These are phyloP conservation scores for Holacanthus passer DNA, from an alignment of 2,113 vertebrate species.

Conservation along the genomic window DNA sequence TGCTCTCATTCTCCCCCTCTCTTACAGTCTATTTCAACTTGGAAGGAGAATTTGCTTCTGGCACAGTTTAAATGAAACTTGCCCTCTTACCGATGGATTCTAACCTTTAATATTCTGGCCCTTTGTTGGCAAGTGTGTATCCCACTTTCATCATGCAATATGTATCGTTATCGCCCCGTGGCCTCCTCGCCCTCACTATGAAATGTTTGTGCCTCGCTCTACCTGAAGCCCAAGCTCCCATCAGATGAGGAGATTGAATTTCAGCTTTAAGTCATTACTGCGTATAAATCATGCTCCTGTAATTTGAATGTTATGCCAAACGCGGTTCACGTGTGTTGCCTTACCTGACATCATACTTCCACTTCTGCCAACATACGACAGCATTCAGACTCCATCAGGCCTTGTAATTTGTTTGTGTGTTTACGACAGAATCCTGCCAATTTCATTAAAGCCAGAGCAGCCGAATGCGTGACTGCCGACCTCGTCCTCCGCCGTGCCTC, in stretches of 20 bases:
- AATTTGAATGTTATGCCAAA: slow-evolving; percentile 50
- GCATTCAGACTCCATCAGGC: slow-evolving; percentile 19
- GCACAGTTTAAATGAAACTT: slow-evolving; percentile 84
- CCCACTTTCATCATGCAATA: slow-evolving; percentile 80
- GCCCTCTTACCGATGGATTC: slow-evolving; percentile 77
- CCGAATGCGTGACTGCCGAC: slow-evolving; percentile 48
- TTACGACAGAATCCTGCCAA: slow-evolving; percentile 38
- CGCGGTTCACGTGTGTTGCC: slow-evolving; percentile 29
- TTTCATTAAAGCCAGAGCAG: slow-evolving; percentile 58
- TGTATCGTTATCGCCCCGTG: slow-evolving; percentile 66
- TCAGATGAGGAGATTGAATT: slow-evolving; percentile 52
- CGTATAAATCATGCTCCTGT: slow-evolving; percentile 45
- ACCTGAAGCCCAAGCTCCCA: slow-evolving; percentile 32
- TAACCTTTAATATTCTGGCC: slow-evolving; percentile 83
- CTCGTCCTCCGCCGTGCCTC: slow-evolving; percentile 27
- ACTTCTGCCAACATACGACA: slow-evolving; percentile 1
- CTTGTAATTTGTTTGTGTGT: slow-evolving; percentile 56
- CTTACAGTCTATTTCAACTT: slow-evolving; percentile 59
- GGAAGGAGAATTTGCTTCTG: slow-evolving; percentile 74
- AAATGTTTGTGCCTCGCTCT: slow-evolving; percentile 53
- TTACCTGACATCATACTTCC: slow-evolving; percentile 43
- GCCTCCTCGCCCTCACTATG: slow-evolving; percentile 47
- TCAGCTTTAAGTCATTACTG: slow-evolving; percentile 56
- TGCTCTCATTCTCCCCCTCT: slow-evolving; percentile 35
- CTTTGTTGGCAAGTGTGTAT: slow-evolving; percentile 79